Conservation (phyloP, 1,140 invertebrate species). For the Zaprionus africanus region DNA sequence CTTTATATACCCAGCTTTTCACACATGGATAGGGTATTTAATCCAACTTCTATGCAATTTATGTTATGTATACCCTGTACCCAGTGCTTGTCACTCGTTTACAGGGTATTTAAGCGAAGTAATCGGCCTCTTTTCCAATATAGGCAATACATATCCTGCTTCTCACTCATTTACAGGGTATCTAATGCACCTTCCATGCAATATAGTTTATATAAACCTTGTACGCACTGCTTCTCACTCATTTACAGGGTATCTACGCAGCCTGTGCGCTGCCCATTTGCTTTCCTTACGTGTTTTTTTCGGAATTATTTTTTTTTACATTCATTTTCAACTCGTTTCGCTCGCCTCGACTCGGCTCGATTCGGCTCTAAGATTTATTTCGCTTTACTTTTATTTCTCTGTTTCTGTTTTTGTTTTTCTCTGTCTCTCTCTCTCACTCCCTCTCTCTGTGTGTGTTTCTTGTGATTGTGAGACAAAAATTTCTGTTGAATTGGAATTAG, state of each 20-base stretch:
- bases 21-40: no score
- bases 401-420: conserved; percentile 25
- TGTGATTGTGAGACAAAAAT: conserved; percentile 79
- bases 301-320: conserved; percentile 37
- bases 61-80: no score
- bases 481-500: conserved; percentile 82
- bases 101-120: background rate
- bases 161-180: no score
- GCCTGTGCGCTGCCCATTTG: background rate
- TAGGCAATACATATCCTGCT: no score
- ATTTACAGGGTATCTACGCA: background rate
- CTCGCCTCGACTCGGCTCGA: conserved; percentile 32
- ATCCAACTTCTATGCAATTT: no score
- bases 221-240: no score
- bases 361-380: conserved; percentile 76
- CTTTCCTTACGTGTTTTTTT: conserved; percentile 22
- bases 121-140: no score
- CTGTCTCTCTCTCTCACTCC: background rate
- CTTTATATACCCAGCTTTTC: no score
- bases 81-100: no score
- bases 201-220: no score
- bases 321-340: conserved; percentile 71
- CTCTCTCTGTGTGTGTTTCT: conserved; percentile 26
- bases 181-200: no score
- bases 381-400: conserved; percentile 65